A percentile compares a stretch with the other conserved stretches of the same genome.
These are phyloP conservation scores for Anaspis maculata DNA, from an alignment of 2,888 invertebrate genomes.

Conservation along the genomic window DNA sequence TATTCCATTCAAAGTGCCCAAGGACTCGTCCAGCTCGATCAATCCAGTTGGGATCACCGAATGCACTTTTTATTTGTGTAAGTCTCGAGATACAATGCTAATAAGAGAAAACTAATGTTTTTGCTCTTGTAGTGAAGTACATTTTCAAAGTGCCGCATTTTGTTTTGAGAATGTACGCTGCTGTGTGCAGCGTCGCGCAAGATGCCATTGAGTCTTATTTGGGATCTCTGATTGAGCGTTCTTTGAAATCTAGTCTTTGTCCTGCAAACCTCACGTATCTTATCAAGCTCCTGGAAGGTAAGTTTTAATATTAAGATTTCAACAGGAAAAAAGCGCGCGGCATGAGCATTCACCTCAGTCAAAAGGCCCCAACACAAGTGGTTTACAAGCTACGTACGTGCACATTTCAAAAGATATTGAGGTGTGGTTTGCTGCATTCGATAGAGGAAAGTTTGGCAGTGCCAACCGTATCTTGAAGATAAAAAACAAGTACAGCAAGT, in stretches of 20 bases:
- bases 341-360: too few relatives aligned
- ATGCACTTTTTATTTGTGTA: slow-evolving; percentile 42
- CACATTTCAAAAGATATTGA: too few relatives aligned
- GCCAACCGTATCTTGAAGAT: too few relatives aligned
- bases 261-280: slow-evolving; percentile 50
- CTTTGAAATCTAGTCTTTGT: slow-evolving; percentile 41
- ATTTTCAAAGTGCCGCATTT: slow-evolving; percentile 45
- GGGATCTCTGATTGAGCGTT: slow-evolving; percentile 38
- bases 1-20: slow-evolving; percentile 26
- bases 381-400: too few relatives aligned
- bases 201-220: slow-evolving; percentile 42
- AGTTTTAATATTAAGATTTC: slow-evolving; percentile 6
- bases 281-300: slow-evolving; percentile 52
- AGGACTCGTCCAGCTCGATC: slow-evolving; percentile 29
- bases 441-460: too few relatives aligned
- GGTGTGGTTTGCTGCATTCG: too few relatives aligned
- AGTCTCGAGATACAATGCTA: slow-evolving; percentile 15
- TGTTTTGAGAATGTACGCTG: slow-evolving; percentile 44
- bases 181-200: slow-evolving; percentile 42
- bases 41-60: slow-evolving; percentile 38
- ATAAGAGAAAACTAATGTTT: slow-evolving; percentile 3
- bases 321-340: too few relatives aligned
- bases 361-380: too few relatives aligned
- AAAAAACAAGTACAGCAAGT: too few relatives aligned
- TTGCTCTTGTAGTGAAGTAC: slow-evolving; percentile 46